These are phyloP conservation scores for Bombus picipes DNA, from an alignment of 1,140 invertebrate species.

Conservation along the genomic window DNA sequence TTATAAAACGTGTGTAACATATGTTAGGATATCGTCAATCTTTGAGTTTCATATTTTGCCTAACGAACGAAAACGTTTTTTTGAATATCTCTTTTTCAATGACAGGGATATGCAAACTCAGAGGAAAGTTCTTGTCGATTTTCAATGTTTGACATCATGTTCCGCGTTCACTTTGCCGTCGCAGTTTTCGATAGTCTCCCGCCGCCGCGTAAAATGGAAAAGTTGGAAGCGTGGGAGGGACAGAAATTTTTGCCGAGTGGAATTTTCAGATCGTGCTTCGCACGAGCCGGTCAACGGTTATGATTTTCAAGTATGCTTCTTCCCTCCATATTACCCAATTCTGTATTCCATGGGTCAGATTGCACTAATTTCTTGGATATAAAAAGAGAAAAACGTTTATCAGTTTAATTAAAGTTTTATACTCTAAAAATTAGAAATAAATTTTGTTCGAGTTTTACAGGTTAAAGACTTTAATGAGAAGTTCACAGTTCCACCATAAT, in stretches of 20 bases:
- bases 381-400: background rate
- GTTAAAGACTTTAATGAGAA: too few species aligned
- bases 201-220: background rate
- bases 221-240: background rate
- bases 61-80: background rate
- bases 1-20: background rate
- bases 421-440: background rate
- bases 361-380: background rate
- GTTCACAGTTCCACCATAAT: too few species aligned
- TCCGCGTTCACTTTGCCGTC: slow-evolving; percentile 22
- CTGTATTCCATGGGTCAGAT: background rate
- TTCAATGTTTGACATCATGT: slow-evolving; percentile 37
- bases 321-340: background rate
- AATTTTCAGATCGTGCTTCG: slow-evolving; percentile 3
- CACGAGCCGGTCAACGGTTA: slow-evolving; percentile 8
- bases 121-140: slow-evolving; percentile 36
- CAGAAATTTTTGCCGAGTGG: slow-evolving; percentile 29
- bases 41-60: background rate
- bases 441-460: background rate
- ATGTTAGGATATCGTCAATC: background rate
- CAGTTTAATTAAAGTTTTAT: background rate
- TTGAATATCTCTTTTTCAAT: background rate
- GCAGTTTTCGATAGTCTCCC: slow-evolving; percentile 42
- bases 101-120: slow-evolving; percentile 18
- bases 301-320: background rate